Conservation (phyloP, 2,888 invertebrate species). For the Epirrhoe tristata region DNA sequence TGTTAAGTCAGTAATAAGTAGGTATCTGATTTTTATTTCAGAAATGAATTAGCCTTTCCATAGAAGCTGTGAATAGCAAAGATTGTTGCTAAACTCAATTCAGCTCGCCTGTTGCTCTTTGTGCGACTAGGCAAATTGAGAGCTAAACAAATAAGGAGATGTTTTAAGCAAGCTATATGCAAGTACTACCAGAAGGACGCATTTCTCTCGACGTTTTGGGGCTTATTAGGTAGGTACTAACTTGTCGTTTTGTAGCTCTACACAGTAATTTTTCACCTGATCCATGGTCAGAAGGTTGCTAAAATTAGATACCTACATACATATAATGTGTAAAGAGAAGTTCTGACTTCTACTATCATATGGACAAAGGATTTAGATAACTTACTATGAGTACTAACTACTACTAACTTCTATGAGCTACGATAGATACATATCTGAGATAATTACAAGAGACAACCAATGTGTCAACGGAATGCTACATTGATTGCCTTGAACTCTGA, state of each 20-base stretch:
- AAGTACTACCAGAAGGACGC: background rate
- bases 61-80: conserved; percentile 50
- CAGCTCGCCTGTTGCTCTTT: conserved; percentile 66
- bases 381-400: too few relatives aligned
- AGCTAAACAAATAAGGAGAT: conserved; percentile 33
- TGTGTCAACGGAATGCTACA: too few relatives aligned
- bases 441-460: too few relatives aligned
- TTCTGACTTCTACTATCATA: too few relatives aligned
- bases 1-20: too few relatives aligned
- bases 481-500: too few relatives aligned
- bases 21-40: background rate
- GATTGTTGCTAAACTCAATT: conserved; percentile 77
- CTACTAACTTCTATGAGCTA: too few relatives aligned
- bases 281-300: background rate
- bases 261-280: background rate
- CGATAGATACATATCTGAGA: too few relatives aligned
- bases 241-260: background rate
- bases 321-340: too few relatives aligned
- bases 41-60: conserved; percentile 2
- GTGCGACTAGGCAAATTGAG: conserved; percentile 47
- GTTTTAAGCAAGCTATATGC: conserved; percentile 23
- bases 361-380: too few relatives aligned
- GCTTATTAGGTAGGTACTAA: background rate
- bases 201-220: background rate
- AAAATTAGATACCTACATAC: too few relatives aligned